Evolutionary conservation across 1,140 invertebrate species (phyloP).

Genomic region (Nephotettix cincticeps): DNA sequence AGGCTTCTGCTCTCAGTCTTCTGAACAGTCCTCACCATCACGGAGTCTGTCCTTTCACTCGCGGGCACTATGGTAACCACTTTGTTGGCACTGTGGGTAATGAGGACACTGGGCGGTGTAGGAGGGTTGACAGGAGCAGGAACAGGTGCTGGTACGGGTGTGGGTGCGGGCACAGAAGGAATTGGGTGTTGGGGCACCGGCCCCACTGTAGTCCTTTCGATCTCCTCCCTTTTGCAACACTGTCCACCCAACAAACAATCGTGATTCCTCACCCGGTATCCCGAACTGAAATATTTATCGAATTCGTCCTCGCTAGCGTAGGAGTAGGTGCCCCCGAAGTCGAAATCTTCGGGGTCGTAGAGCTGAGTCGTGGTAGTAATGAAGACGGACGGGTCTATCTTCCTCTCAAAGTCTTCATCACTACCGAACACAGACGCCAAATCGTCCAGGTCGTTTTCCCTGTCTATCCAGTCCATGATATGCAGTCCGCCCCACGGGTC

Average conservation of each 20-base stretch:
- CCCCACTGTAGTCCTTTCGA: constrained; percentile 42
- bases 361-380: neutral
- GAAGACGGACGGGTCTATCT: neutral
- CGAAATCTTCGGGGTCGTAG: neutral
- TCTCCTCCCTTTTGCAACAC: constrained; percentile 52
- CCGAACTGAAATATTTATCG: constrained; percentile 38
- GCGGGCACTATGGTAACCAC: constrained; percentile 33
- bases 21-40: neutral
- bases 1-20: constrained; percentile 40
- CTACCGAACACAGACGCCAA: neutral
- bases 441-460: neutral
- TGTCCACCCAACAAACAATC: constrained; percentile 69
- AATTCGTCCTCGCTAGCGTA: neutral
- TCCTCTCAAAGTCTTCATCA: neutral
- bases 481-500: neutral
- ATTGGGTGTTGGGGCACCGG: constrained; percentile 26
- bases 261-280: constrained; percentile 58
- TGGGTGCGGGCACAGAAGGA: constrained; percentile 35
- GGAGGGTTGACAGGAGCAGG: no score
- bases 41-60: constrained; percentile 41
- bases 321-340: no score
- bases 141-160: constrained; percentile 25
- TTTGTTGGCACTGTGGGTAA: constrained; percentile 32
- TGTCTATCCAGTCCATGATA: no score
- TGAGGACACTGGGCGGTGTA: constrained; percentile 6